A percentile compares a stretch with the other conserved stretches of the same genome.
Conservation (phyloP, 2,888 invertebrate species). For the Platycheirus rosarum region DNA sequence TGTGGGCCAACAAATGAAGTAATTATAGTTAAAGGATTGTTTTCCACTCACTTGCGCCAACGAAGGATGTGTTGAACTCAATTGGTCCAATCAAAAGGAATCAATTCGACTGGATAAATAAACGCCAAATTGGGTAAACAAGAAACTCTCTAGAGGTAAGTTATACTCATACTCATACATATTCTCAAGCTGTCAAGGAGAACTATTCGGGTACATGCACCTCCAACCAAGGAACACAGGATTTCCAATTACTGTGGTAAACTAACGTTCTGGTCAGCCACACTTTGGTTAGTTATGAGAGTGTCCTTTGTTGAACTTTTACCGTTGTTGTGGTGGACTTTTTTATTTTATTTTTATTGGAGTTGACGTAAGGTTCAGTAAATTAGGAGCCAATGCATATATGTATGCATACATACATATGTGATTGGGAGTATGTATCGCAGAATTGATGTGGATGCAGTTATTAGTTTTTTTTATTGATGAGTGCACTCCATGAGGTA, state of each 20-base stretch:
- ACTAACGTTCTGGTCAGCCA: slow-evolving; percentile 22
- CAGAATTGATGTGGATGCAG: background rate
- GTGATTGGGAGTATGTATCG: no score
- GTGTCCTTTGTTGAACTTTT: slow-evolving; percentile 15
- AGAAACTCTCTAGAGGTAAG: slow-evolving; percentile 6
- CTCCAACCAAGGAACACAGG: background rate
- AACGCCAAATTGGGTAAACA: slow-evolving; percentile 63
- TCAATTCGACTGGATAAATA: slow-evolving; percentile 53
- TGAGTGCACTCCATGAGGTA: background rate
- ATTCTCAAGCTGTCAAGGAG: slow-evolving; percentile 1
- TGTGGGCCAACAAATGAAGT: no score
- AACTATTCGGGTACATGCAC: background rate
- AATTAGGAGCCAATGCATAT: background rate
- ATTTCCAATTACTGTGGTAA: slow-evolving; percentile 24
- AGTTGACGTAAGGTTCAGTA: no score
- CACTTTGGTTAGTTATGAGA: slow-evolving; percentile 24
- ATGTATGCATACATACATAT: background rate
- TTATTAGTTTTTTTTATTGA: slow-evolving; percentile 23
- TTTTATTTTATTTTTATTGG: background rate
- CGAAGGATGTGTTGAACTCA: background rate
- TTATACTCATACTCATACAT: background rate
- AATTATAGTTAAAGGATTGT: background rate
- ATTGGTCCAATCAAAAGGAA: slow-evolving; percentile 37
- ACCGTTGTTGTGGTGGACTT: background rate
- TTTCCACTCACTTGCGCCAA: background rate